Base-by-base conservation (phyloP, 2,888 invertebrate species). In the Monochamus alternatus region DNA sequence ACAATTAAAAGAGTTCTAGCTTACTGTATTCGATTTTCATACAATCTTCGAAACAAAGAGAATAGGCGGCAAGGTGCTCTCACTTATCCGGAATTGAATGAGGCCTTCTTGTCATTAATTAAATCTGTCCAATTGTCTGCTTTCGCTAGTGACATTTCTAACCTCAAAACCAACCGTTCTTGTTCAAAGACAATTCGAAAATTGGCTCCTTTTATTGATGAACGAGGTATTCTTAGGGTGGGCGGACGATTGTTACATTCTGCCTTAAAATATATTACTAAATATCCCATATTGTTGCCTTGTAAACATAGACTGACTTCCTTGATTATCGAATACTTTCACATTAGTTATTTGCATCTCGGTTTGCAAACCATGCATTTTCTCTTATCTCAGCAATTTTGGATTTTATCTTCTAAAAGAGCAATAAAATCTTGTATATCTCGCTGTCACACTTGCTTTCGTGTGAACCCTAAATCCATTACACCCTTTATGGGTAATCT, bases 371-470 rank as follows among this genome's bases (percentile, higher is more conserved):
- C 60, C 12, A 22, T 60, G 32, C 31, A 31, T 10, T 60, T 60
- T 31, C 10, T 31, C 8, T 60, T 60, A 31, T 60, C 12, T 12
- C 60, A 60, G 9, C 60, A 10, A 22, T 60, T 31, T 31, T 60
- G 60, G 60, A 60, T 60, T 31, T 60, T 60, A 60, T 30, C 60
- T 31, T 8, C 30, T 3, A 60, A 31, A 32, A 8, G 60, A 31
- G 60, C 31, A 31, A 31, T 31, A 5, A 30, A 12, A 60, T 10
- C 30, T n/a, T n/a, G 30, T 10, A 10, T 60, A 3, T 14, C 10
- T 3, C 3, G 5, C 1, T 62, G n/a, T 38, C 5, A 32, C 38
- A 38, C n/a, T 3, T 62, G 62, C 5, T 62, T 32, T 32, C 10
- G 62, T 9, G 7, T n/a, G 5, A 5, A 12, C 3, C 62, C 62